These are phyloP conservation scores for Chloroclystis v-ata DNA, from an alignment of 2,888 invertebrate species.

Conservation along the genomic window DNA sequence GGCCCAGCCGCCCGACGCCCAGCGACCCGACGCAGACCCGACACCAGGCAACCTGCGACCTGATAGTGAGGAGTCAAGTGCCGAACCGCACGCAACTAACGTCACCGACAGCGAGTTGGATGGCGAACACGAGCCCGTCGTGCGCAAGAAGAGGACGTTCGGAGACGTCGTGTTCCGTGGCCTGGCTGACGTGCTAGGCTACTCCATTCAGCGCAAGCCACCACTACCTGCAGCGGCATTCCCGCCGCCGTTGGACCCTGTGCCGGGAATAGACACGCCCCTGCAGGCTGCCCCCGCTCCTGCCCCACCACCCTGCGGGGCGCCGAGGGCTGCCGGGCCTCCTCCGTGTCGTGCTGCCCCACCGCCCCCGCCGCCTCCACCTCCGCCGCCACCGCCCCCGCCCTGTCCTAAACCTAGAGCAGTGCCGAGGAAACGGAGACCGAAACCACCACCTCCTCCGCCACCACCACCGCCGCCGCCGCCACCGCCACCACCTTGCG, in stretches of 20 bases:
- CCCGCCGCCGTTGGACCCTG: conserved; percentile 66
- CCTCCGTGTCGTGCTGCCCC: conserved; percentile 30
- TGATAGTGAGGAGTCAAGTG: conserved; percentile 6
- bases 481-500: conserved; percentile 55
- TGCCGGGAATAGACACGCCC: conserved; percentile 62
- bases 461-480: conserved; percentile 48
- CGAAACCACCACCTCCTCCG: conserved; percentile 40
- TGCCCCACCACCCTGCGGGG: conserved; percentile 33
- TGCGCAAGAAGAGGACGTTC: conserved; percentile 71
- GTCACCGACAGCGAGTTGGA: conserved; percentile 35
- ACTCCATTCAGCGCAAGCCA: conserved; percentile 60
- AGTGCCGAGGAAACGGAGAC: conserved; percentile 42
- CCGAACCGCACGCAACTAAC: conserved; percentile 17
- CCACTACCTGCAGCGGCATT: conserved; percentile 46
- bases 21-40: not conserved
- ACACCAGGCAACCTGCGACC: not conserved
- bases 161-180: conserved; percentile 73
- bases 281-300: conserved; percentile 47
- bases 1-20: conserved; percentile 16
- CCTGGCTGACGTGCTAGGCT: conserved; percentile 71
- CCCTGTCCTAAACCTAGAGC: conserved; percentile 61
- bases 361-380: conserved; percentile 30
- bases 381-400: conserved; percentile 37
- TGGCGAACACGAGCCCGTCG: conserved; percentile 51
- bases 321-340: conserved; percentile 26